These are phyloP conservation scores for Ophion obscuratus DNA, from an alignment of 2,888 invertebrate genomes.

Conservation along the genomic window DNA sequence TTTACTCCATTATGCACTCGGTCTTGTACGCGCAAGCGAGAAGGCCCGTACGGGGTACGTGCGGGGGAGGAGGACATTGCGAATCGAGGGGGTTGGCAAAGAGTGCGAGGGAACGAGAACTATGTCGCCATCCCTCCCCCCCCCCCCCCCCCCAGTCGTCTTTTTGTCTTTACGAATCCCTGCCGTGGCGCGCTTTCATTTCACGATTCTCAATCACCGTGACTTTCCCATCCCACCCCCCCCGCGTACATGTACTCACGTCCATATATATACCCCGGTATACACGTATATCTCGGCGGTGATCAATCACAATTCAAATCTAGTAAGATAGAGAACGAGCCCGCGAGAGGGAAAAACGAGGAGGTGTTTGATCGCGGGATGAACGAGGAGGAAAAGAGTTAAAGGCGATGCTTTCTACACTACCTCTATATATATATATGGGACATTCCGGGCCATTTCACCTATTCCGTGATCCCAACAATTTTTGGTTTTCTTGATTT, in stretches of 20 bases:
- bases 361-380: conserved; percentile 13
- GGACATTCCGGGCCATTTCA: no score
- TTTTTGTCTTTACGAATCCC: conserved; percentile 78
- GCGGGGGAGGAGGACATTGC: conserved; percentile 26
- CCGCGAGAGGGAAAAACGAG: conserved; percentile 42
- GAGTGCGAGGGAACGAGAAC: conserved; percentile 63
- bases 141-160: conserved; percentile 61
- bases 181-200: conserved; percentile 77
- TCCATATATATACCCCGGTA: conserved; percentile 54
- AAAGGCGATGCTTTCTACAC: background rate
- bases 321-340: conserved; percentile 72
- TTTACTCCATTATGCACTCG: conserved; percentile 81
- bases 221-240: background rate
- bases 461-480: no score
- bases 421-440: background rate
- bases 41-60: conserved; percentile 40
- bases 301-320: conserved; percentile 83
- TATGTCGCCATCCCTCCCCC: conserved; percentile 47
- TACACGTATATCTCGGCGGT: conserved; percentile 61
- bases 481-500: no score
- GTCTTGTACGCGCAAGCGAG: conserved; percentile 51
- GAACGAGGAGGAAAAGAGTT: conserved; percentile 36
- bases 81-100: conserved; percentile 60
- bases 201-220: conserved; percentile 81
- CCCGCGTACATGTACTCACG: background rate